Base-by-base conservation (phyloP, 2,113 vertebrate genomes). In the Myodes glareolus region DNA sequence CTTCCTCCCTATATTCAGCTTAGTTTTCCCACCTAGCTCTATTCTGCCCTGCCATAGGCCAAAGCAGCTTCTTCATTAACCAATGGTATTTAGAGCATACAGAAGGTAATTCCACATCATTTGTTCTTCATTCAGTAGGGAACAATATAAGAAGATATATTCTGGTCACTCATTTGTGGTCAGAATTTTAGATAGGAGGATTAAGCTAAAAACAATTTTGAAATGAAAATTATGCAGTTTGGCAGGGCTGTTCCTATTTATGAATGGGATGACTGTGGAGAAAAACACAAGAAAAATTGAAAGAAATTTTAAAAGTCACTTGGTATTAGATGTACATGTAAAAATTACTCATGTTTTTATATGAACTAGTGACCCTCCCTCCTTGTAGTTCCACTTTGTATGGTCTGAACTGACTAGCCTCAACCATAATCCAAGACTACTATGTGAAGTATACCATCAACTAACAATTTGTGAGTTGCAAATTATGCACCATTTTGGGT, bases 231-330 rank as follows among this genome's bases (percentile, higher is more conserved):
- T 72, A 77, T 42, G 17, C 17, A 77, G 42, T 52, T 85, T 76
- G 13, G 2, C 13, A 33, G 27, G 33, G 27, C 39, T 85, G 25
- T 29, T 65, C 82, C n/a, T 65, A 11, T 65, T 33, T 21, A 42
- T 65, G 39, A 85, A 45, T 45, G 27, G 4, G 29, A 19, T 3
- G 14, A 33, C 10, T 45, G 82, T 91, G 80, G 78, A 97, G 55
- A 91, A 86, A 80, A 75, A 47, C 63, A 78, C 42, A 96, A 94
- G 65, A 45, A 45, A 76, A 33, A 58, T 31, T 92, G 47, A 90
- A 52, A 95, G 88, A 68, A n/a, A 70, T 70, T n/a, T 70, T 16
- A 70, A 19, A 89, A 89, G 55, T 27, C 52, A 61, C 36, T n/a
- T 39, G 23, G n/a, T 82, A 61, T 61, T 39, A 61, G 3, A 61